These are phyloP conservation scores for Deilephila porcellus DNA, from an alignment of 2,888 invertebrate species.

Conservation along the genomic window DNA sequence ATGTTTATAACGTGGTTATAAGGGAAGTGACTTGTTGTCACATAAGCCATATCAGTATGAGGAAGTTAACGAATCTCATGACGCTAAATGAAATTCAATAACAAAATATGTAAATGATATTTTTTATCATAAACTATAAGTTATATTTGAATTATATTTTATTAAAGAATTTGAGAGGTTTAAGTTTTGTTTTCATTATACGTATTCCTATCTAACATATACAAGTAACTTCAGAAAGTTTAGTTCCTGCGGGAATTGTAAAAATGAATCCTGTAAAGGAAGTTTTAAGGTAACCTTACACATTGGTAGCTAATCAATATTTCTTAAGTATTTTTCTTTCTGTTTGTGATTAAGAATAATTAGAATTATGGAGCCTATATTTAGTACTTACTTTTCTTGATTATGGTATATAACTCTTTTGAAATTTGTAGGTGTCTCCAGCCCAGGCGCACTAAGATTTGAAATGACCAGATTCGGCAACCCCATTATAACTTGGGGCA, in stretches of 20 bases:
- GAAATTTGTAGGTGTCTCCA: not conserved
- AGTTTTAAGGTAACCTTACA: not conserved
- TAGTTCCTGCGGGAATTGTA: not conserved
- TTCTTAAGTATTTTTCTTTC: not conserved
- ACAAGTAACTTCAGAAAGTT: not conserved
- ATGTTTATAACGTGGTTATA: not conserved
- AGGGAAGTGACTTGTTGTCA: not conserved
- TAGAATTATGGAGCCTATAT: not conserved
- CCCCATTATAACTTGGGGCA: constrained; percentile 74
- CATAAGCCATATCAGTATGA: not conserved
- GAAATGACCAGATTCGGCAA: constrained; percentile 70
- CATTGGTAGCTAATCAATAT: not conserved
- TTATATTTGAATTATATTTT: constrained; percentile 15
- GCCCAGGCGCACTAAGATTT: constrained; percentile 54
- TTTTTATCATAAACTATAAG: not conserved
- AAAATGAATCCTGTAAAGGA: not conserved
- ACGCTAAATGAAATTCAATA: not conserved
- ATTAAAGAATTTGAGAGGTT: constrained; percentile 11
- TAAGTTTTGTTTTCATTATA: not conserved
- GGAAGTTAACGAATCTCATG: not conserved
- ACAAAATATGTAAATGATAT: not conserved
- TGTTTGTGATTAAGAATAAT: not conserved
- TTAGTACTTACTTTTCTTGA: not conserved
- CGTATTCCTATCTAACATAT: not conserved
- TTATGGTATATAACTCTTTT: not conserved